phyloP scores from a whole-genome alignment of 2,888 invertebrate species.

The Calameuta pallipes region DNA sequence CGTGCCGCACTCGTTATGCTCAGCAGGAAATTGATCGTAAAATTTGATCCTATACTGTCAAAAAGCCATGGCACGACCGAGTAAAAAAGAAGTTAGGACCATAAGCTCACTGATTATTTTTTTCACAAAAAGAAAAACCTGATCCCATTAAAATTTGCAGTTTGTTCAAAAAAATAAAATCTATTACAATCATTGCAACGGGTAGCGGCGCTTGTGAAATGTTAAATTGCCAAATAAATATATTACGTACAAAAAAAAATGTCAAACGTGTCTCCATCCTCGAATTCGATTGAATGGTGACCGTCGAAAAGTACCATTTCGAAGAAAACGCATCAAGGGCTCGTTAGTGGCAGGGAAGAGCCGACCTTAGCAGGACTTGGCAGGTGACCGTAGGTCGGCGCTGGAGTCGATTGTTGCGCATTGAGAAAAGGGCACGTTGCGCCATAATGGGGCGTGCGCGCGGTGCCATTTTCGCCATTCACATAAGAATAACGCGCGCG shows the following conservation, averaged over 20 bases:
- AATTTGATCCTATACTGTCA: conserved; percentile 26
- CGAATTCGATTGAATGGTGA: neutral
- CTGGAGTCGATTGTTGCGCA: conserved; percentile 35
- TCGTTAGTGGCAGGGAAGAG: conserved; percentile 6
- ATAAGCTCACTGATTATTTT: neutral
- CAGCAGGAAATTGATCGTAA: conserved; percentile 46
- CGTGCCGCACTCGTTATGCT: conserved; percentile 28
- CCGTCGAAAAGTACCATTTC: neutral
- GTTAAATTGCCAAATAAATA: neutral
- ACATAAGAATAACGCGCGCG: neutral
- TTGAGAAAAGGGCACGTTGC: conserved; percentile 33
- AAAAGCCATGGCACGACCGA: neutral
- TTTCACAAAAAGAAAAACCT: neutral
- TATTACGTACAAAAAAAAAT: neutral
- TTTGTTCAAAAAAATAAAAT: neutral
- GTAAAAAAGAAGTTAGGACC: neutral
- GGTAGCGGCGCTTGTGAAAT: neutral
- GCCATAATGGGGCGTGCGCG: conserved; percentile 46
- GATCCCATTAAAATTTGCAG: neutral
- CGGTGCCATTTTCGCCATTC: conserved; percentile 16
- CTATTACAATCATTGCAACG: neutral
- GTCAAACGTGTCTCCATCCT: neutral
- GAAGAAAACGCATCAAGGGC: conserved; percentile 2
- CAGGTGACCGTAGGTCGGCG: conserved; percentile 37
- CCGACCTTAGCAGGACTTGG: conserved; percentile 19